phyloP scores from a whole-genome alignment of 2,797 vertebrate genomes.

The Amphiprion clarkii region DNA sequence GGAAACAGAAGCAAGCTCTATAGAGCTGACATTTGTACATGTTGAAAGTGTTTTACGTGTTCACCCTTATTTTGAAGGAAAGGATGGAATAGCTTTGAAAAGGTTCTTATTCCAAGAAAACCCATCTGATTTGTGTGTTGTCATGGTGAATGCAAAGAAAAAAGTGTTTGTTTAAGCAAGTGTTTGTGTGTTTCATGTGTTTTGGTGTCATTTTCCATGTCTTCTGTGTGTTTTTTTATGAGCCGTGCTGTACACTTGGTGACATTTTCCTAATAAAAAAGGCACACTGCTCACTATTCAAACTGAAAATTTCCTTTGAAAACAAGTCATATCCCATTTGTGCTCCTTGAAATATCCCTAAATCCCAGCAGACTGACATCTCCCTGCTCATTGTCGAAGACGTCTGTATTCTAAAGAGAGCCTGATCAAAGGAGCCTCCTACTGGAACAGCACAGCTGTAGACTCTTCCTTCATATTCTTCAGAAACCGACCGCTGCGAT shows the following conservation, averaged over 20 bases:
- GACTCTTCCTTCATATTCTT: constrained; percentile 43
- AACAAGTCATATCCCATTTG: constrained; percentile 60
- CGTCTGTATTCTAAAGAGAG: constrained; percentile 60
- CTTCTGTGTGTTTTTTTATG: constrained; percentile 15
- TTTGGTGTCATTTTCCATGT: constrained; percentile 24
- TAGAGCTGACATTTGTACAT: too few species aligned
- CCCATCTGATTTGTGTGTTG: constrained; percentile 11
- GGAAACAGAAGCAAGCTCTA: neutral
- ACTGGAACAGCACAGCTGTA: constrained; percentile 57
- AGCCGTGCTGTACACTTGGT: constrained; percentile 13
- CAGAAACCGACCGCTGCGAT: constrained; percentile 58
- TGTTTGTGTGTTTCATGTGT: constrained; percentile 22
- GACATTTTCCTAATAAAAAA: constrained; percentile 26
- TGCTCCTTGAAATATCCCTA: constrained; percentile 54
- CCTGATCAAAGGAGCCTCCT: constrained; percentile 64
- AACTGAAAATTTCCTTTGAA: constrained; percentile 55
- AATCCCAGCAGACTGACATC: constrained; percentile 53
- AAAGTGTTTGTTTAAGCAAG: constrained; percentile 1
- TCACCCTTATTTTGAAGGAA: constrained; percentile 13
- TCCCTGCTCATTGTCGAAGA: constrained; percentile 53
- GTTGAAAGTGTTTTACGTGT: constrained; percentile 12
- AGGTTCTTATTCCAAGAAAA: constrained; percentile 12
- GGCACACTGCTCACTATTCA: constrained; percentile 29
- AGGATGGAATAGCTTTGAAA: constrained; percentile 17
- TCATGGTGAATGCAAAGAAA: constrained; percentile 22